Conservation (phyloP, 2,888 invertebrate species). For the Eilema depressum region DNA sequence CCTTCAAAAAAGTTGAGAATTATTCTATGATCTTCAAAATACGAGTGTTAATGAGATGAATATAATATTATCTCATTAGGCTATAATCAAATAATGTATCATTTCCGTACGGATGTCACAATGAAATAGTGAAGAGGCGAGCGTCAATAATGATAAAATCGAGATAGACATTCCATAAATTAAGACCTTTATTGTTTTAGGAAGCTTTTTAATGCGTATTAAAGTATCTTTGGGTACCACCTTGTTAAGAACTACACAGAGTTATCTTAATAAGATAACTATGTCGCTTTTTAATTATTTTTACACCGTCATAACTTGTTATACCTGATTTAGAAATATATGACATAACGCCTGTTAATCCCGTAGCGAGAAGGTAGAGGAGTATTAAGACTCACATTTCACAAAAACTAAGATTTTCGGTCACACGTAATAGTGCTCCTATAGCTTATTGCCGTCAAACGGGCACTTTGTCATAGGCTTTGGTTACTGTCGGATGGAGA, state of each 20-base stretch:
- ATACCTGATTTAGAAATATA: neutral
- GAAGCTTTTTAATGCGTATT: slow-evolving; percentile 1
- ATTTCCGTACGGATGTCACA: neutral
- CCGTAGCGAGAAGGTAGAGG: too few species aligned
- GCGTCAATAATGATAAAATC: slow-evolving; percentile 1
- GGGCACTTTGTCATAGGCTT: too few species aligned
- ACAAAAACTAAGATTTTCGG: too few species aligned
- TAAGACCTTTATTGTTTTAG: slow-evolving; percentile 2
- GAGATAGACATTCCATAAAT: neutral
- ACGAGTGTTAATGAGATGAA: slow-evolving; percentile 3
- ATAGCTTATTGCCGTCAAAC: too few species aligned
- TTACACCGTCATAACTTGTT: neutral
- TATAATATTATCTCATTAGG: slow-evolving; percentile 10
- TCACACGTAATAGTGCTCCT: too few species aligned
- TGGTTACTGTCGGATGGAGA: too few species aligned
- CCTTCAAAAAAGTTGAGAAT: too few species aligned
- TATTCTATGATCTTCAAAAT: neutral
- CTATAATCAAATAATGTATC: slow-evolving; percentile 3
- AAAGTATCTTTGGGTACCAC: neutral
- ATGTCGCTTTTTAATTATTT: neutral
- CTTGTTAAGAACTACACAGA: neutral
- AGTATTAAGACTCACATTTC: too few species aligned
- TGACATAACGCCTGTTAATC: neutral
- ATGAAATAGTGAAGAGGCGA: neutral
- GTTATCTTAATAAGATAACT: neutral